Base-by-base conservation (phyloP, 2,888 invertebrate genomes). In the Taphrorychus bicolor region DNA sequence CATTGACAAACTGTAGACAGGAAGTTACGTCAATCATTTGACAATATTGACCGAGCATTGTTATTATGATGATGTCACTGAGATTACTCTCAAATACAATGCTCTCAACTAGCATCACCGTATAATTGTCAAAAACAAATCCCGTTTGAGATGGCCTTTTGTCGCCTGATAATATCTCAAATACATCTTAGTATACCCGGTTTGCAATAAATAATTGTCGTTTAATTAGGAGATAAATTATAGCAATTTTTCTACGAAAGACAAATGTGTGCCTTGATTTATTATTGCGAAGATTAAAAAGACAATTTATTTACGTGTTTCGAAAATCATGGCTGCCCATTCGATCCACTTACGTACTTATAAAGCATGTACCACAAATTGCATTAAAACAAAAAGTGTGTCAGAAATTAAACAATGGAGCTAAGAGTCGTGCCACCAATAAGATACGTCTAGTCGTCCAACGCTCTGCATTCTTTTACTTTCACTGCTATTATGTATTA, bases 221-320 rank as follows among this genome's bases (percentile, higher is more conserved):
- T 69, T 69, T 69, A 69, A 69, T 69, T 69, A 69, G 69, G 64
- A 59, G 64, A 69, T 69, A 69, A 69, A 69, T 69, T 64, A n/a
- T n/a, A n/a, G 69, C 69, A 60, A 69, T 69, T 69, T 69, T 69
- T 69, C 64, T 40, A 22, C 45, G 21, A 32, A 51, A 63, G 69
- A 69, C 69, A 69, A 69, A 69, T 69, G 69, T 69, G 69, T 60
- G 64, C 49, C 60, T 64, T 69, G 69, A 69, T 64, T 69, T 69
- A 69, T 64, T 51, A 17, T 40, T 45, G 52, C 60, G 24, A 21
- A 54, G 59, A 66, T 66, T 66, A 60, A 60, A 49, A 49, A 56
- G 48, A 51, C 59, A 66, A 66, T 54, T 66, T 56, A 56, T 66
- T 59, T 32, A 32, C 11, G 32, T 9, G 3, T 32, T 32, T 32